Percentiles rank a stretch among this genome's conserved stretches.
phyloP scores from a whole-genome alignment of 2,797 vertebrate species.

The Orestias chungarensis region DNA sequence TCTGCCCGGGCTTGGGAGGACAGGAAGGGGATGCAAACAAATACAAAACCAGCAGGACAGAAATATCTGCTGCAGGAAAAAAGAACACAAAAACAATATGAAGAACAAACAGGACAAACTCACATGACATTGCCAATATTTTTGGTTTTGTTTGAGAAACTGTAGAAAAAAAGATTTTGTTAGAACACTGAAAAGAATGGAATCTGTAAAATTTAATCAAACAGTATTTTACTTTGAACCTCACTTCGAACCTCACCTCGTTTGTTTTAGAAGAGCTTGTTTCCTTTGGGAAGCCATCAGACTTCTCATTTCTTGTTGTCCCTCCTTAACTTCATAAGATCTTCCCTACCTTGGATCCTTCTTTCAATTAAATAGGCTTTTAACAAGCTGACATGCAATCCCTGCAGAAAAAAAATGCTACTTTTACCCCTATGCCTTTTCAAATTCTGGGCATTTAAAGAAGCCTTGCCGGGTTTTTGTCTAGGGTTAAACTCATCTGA shows the following conservation, averaged over 20 bases:
- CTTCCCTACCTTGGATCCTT: not conserved
- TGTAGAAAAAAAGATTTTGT: not conserved
- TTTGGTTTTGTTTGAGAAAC: constrained; percentile 3
- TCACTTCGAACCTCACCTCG: not conserved
- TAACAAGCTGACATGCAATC: not conserved
- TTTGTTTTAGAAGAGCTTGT: not conserved
- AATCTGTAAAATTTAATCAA: not conserved
- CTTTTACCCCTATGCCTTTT: not conserved
- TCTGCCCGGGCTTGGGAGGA: not conserved
- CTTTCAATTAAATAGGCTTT: too few relatives aligned
- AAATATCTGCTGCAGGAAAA: constrained; percentile 1
- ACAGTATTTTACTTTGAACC: not conserved
- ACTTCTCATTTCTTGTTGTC: not conserved
- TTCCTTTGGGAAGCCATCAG: not conserved
- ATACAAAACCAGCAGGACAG: constrained; percentile 4
- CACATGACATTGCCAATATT: not conserved
- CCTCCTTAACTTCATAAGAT: not conserved
- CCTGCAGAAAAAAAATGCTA: not conserved
- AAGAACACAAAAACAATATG: not conserved
- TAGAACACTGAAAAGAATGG: not conserved
- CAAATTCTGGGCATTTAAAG: not conserved
- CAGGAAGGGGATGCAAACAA: constrained; percentile 11
- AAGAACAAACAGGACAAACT: not conserved
- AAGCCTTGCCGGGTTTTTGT: too few relatives aligned
- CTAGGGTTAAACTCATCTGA: not conserved